A percentile compares a stretch with the other conserved stretches of the same genome.
Evolutionary conservation across 2,797 vertebrate genomes (phyloP).

Genomic region (Galaxias olidus): DNA sequence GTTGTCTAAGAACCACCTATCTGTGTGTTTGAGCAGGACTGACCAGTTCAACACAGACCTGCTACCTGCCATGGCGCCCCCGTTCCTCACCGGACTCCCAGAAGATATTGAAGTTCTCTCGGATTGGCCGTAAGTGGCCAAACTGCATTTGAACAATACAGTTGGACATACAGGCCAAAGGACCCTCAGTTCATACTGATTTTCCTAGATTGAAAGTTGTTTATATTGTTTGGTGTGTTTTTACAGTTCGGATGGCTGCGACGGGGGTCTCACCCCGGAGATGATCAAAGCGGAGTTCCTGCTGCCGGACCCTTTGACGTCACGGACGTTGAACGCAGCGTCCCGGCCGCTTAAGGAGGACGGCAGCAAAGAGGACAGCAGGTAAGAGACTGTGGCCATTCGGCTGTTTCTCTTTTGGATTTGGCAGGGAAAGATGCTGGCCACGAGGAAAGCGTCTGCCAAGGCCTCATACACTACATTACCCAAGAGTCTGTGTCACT

Average conservation of each 20-base stretch:
- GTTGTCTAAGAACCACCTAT: not conserved
- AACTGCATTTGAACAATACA: not conserved
- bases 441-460: too few relatives aligned
- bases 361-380: constrained; percentile 16
- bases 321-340: not conserved
- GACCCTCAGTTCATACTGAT: not conserved
- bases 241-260: constrained; percentile 52
- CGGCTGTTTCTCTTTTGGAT: too few relatives aligned
- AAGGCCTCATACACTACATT: too few relatives aligned
- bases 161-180: not conserved
- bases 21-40: constrained; percentile 55
- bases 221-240: constrained; percentile 10
- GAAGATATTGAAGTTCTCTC: constrained; percentile 43
- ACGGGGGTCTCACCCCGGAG: constrained; percentile 63
- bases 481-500: too few relatives aligned
- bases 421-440: too few relatives aligned
- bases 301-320: constrained; percentile 22
- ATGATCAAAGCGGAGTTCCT: constrained; percentile 71
- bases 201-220: constrained; percentile 12
- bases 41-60: constrained; percentile 57
- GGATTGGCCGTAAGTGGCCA: constrained; percentile 57
- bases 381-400: constrained; percentile 18
- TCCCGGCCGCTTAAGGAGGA: constrained; percentile 20
- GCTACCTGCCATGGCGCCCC: constrained; percentile 59
- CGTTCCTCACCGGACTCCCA: constrained; percentile 50